Conservation (phyloP, 2,797 vertebrate species). For the Galago senegalensis region DNA sequence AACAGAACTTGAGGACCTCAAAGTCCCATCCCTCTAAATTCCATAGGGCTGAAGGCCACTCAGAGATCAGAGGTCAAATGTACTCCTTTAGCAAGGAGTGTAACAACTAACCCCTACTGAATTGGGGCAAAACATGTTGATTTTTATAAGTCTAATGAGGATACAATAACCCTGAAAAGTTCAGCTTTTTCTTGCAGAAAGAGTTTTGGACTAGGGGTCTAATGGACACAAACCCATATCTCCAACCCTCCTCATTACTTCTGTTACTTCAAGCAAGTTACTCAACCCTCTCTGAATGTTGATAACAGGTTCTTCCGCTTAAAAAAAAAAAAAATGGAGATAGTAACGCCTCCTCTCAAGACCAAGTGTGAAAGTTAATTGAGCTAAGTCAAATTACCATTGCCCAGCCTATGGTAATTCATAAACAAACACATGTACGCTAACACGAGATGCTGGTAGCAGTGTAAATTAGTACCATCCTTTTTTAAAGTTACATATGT, state of each 20-base stretch:
- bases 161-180: not conserved
- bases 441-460: not conserved
- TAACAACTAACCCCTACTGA: constrained; percentile 29
- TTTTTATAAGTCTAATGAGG: not conserved
- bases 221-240: not conserved
- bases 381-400: not conserved
- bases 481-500: not conserved
- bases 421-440: not conserved
- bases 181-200: not conserved
- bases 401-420: not conserved
- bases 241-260: not conserved
- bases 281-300: not conserved
- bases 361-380: not conserved
- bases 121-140: not conserved
- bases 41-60: not conserved
- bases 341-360: not conserved
- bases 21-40: constrained; percentile 42
- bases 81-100: not conserved
- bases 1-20: not conserved
- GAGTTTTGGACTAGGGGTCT: not conserved
- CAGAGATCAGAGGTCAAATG: constrained; percentile 45
- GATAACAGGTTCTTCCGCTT: not conserved
- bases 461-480: not conserved
- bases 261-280: constrained; percentile 31
- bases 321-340: not conserved